These are phyloP conservation scores for Saccostrea cuccullata DNA, from an alignment of 1,140 invertebrate genomes.

Conservation along the genomic window DNA sequence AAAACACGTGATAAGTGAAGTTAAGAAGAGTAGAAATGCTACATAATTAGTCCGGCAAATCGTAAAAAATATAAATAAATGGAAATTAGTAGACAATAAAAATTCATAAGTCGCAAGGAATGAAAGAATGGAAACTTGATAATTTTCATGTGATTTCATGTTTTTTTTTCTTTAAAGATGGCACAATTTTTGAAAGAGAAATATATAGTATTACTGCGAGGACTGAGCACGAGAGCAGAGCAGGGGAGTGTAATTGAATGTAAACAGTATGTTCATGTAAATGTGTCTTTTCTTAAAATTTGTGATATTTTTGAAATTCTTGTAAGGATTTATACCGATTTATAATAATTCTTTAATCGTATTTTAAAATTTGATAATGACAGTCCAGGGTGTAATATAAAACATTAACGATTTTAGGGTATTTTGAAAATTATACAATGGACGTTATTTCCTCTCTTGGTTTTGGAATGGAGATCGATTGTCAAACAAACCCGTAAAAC, in stretches of 20 bases:
- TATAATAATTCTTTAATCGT: too few relatives aligned
- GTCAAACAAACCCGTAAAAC: slow-evolving; percentile 79
- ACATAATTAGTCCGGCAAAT: too few relatives aligned
- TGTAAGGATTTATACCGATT: too few relatives aligned
- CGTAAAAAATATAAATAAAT: too few relatives aligned
- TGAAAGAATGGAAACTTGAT: too few relatives aligned
- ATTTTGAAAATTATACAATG: slow-evolving; percentile 80
- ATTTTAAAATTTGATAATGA: too few relatives aligned
- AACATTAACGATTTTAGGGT: slow-evolving; percentile 52
- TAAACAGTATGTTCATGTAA: not conserved
- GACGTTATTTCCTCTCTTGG: slow-evolving; percentile 83
- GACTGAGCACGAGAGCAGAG: not conserved
- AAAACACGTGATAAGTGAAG: too few relatives aligned
- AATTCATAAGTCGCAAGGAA: too few relatives aligned
- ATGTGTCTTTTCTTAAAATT: not conserved
- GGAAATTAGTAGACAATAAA: too few relatives aligned
- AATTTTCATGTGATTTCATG: not conserved
- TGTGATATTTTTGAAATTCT: not conserved
- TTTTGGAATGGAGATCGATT: slow-evolving; percentile 82
- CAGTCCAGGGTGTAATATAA: not conserved
- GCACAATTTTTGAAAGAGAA: not conserved
- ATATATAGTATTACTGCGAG: not conserved
- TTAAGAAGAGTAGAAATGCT: too few relatives aligned
- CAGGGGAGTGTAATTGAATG: not conserved
- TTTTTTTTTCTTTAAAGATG: not conserved